Base-by-base conservation (phyloP, 2,113 vertebrate genomes). In the Acrocephalus kingi region DNA sequence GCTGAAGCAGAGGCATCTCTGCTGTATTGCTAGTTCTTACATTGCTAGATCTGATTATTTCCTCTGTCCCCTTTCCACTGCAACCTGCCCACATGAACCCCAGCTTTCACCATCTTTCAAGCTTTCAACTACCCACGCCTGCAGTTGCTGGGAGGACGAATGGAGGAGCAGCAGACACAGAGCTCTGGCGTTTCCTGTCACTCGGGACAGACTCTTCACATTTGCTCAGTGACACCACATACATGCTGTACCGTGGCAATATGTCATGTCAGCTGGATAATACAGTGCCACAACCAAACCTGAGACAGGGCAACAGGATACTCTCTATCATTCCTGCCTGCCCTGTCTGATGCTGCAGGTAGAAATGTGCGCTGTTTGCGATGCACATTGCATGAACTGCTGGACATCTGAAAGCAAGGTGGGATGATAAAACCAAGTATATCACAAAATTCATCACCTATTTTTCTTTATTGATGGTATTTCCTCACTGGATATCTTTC, bases 91-190 rank as follows among this genome's bases (percentile, higher is more conserved):
- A n/a, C 52, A 15, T 3, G 56, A 64, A 37, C 30, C 11, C 33
- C 2, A 1, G 24, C 35, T 82, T 91, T 82, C 56, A 59, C 13
- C 83, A 88, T 14, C 30, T 74, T 59, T 66, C 39, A 35, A 82
- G 58, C 33, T 79, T 81, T 52, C 69, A 87, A 2, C 30, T 12
- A 1, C 35, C 14, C 55, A 13, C 0, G 1, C 19, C 48, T 30
- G 51, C 5, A 63, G 76, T 9, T 1, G 0, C 35, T 0, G 0
- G 58, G 51, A 88, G 51, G n/a, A 75, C 45, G 43, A 73, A 11
- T 0, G 2, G 49, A 64, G 61, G 46, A 73, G 21, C 10, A 31
- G 64, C 0, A 1, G 88, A 28, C 0, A 2, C 0, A 0, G 56
- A 77, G 35, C 62, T 35, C 17, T 3, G n/a, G 46, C 4, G 2